A percentile compares a stretch with the other conserved stretches of the same genome.
phyloP scores from a whole-genome alignment of 2,797 vertebrate genomes.

The Scleropages formosus region DNA sequence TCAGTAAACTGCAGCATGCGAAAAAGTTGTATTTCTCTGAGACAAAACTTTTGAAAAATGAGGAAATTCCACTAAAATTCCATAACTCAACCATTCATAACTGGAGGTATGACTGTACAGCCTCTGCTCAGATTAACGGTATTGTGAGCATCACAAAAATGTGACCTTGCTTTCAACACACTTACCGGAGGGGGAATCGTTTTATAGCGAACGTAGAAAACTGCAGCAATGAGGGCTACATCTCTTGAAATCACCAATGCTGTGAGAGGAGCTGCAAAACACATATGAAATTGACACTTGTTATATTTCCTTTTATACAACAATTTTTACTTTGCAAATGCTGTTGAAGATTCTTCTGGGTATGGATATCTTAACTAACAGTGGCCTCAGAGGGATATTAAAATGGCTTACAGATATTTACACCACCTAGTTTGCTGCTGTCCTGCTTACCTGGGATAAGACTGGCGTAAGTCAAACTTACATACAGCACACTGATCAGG shows the following conservation, averaged over 20 bases:
- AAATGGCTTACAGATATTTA: not conserved
- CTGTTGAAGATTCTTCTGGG: no score
- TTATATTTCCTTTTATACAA: not conserved
- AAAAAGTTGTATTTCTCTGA: no score
- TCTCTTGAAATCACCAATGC: slow-evolving; percentile 88
- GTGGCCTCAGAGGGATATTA: no score
- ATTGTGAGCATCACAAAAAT: no score
- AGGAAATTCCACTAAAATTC: no score
- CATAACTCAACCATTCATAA: no score
- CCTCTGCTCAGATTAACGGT: slow-evolving; percentile 2
- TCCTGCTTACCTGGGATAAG: slow-evolving; percentile 88
- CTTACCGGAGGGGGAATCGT: slow-evolving; percentile 94
- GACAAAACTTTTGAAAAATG: no score
- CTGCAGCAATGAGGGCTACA: slow-evolving; percentile 84
- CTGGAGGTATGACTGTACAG: not conserved
- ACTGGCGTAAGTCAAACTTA: slow-evolving; percentile 89
- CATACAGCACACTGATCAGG: slow-evolving; percentile 91
- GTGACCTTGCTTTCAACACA: no score
- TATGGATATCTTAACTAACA: no score
- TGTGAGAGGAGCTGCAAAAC: slow-evolving; percentile 80
- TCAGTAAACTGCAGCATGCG: no score
- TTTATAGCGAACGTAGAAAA: slow-evolving; percentile 95
- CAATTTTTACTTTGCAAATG: no score
- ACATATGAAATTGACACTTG: slow-evolving; percentile 23
- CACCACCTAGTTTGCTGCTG: slow-evolving; percentile 31